phyloP scores from a whole-genome alignment of 2,797 vertebrate species.

The Intellagama lesueurii region DNA sequence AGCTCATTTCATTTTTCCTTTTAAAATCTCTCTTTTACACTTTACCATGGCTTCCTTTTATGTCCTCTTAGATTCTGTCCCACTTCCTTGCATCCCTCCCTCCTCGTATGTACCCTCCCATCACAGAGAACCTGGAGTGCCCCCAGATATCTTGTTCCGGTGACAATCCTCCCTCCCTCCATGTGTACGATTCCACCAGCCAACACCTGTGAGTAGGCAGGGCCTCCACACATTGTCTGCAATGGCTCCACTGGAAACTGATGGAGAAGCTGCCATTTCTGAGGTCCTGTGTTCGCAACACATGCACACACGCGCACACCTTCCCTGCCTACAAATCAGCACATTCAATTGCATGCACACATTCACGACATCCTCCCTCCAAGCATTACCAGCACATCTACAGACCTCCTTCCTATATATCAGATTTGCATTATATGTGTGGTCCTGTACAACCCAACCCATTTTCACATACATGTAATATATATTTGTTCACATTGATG shows the following conservation, averaged over 20 bases:
- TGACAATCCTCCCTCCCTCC: background rate
- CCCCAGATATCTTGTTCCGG: background rate
- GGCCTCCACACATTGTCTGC: background rate
- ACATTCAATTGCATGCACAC: background rate
- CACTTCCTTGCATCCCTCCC: background rate
- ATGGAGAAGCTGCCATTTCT: background rate
- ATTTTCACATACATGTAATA: background rate
- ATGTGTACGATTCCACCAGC: background rate
- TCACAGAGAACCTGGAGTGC: background rate
- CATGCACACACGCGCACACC: background rate
- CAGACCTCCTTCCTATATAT: background rate
- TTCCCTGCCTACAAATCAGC: background rate
- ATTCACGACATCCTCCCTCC: background rate
- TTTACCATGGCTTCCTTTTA: background rate
- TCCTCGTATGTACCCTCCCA: background rate
- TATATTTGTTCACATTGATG: background rate
- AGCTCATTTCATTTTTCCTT: background rate
- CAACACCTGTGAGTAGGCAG: background rate
- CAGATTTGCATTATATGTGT: background rate
- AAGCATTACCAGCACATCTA: background rate
- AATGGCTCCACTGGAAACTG: background rate
- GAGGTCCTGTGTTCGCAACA: background rate
- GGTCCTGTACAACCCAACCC: background rate
- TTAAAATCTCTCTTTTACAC: background rate
- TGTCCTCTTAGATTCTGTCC: background rate